Evolutionary conservation across 2,888 invertebrate species (phyloP).

Genomic region (Litoditis marina): DNA sequence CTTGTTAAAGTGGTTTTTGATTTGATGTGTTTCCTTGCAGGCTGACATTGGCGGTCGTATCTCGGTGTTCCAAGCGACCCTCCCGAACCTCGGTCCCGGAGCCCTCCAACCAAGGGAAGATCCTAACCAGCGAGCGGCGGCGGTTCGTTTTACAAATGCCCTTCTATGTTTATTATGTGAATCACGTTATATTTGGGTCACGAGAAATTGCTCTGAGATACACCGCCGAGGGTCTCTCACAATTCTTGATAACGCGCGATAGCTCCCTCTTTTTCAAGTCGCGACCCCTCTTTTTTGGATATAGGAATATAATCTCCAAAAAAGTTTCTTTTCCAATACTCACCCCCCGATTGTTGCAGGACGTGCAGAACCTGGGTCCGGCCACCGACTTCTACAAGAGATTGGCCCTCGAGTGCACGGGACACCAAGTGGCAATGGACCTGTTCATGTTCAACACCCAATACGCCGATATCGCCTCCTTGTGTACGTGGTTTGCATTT

Average conservation of each 20-base stretch:
- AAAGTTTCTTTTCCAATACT: not conserved
- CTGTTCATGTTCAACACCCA: constrained; percentile 87
- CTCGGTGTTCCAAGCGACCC: constrained; percentile 85
- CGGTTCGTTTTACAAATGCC: not conserved
- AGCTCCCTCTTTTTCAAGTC: not conserved
- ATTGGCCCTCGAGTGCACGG: constrained; percentile 89
- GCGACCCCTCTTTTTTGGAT: not conserved
- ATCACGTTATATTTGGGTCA: not conserved
- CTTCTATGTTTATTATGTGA: not conserved
- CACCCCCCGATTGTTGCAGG: constrained; percentile 62
- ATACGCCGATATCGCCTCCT: constrained; percentile 87
- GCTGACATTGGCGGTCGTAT: constrained; percentile 87
- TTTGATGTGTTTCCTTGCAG: constrained; percentile 64
- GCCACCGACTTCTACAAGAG: constrained; percentile 97
- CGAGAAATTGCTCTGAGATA: not conserved
- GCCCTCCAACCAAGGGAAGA: constrained; percentile 82
- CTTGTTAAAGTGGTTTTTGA: too few species aligned
- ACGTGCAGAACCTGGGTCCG: constrained; percentile 81
- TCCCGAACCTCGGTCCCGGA: constrained; percentile 77
- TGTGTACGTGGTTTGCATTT: constrained; percentile 74
- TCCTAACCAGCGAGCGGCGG: constrained; percentile 73
- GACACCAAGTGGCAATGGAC: constrained; percentile 73
- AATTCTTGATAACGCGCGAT: too few species aligned
- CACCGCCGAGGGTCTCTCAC: too few species aligned
- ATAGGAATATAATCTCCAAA: too few species aligned